Percentiles rank a stretch among this genome's conserved stretches.
phyloP scores from a whole-genome alignment of 2,888 invertebrate species.

The Drosophila recens region DNA sequence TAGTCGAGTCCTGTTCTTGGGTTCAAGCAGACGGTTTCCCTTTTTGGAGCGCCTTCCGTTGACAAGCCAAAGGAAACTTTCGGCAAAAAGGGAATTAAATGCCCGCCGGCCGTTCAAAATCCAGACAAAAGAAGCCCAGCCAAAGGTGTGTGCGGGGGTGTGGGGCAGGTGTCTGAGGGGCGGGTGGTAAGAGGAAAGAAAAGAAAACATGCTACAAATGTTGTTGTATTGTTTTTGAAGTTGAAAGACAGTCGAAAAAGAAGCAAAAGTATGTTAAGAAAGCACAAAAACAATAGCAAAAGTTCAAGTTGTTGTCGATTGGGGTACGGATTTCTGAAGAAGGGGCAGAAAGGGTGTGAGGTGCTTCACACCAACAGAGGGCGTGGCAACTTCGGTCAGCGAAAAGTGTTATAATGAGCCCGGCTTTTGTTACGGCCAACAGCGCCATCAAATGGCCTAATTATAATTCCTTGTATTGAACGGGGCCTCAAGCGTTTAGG shows the following conservation, averaged over 20 bases:
- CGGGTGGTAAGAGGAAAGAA: slow-evolving; percentile 1
- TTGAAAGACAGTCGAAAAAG: slow-evolving; percentile 40
- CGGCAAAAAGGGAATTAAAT: slow-evolving; percentile 58
- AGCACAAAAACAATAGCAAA: slow-evolving; percentile 40
- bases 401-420: slow-evolving; percentile 64
- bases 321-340: slow-evolving; percentile 3
- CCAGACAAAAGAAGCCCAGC: slow-evolving; percentile 52
- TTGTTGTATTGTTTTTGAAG: slow-evolving; percentile 65
- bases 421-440: slow-evolving; percentile 40
- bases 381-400: slow-evolving; percentile 43
- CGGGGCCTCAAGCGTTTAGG: slow-evolving; percentile 12
- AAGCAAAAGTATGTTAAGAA: slow-evolving; percentile 17
- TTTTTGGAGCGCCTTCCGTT: slow-evolving; percentile 56
- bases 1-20: slow-evolving; percentile 33
- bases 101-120: slow-evolving; percentile 56
- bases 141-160: slow-evolving; percentile 29
- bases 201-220: slow-evolving; percentile 58
- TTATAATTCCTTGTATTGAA: slow-evolving; percentile 42
- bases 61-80: slow-evolving; percentile 63
- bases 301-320: slow-evolving; percentile 53
- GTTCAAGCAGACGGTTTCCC: slow-evolving; percentile 51
- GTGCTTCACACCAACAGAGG: not conserved
- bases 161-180: slow-evolving; percentile 11
- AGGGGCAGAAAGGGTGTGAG: not conserved
- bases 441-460: slow-evolving; percentile 43